A percentile compares a stretch with the other conserved stretches of the same genome.
Evolutionary conservation across 2,113 vertebrate genomes (phyloP).

Genomic region (Panthera uncia): DNA sequence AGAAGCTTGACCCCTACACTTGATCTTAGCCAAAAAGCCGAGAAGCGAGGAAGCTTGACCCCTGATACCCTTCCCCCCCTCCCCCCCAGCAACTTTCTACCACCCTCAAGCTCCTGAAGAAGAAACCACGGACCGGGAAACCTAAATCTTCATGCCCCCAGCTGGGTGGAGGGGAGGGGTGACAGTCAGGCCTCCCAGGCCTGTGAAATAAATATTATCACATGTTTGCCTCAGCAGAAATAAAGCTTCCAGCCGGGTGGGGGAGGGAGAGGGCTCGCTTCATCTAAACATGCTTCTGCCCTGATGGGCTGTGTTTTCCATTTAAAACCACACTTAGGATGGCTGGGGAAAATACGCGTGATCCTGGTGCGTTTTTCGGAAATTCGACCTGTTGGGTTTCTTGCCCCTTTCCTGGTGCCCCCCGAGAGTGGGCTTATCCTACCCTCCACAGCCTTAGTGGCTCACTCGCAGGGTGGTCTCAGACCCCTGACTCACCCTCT

Average conservation of each 20-base stretch:
- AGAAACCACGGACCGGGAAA: neutral
- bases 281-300: constrained; percentile 63
- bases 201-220: constrained; percentile 76
- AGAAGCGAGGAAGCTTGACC: neutral
- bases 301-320: constrained; percentile 70
- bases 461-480: constrained; percentile 70
- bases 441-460: neutral
- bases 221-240: constrained; percentile 69
- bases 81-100: neutral
- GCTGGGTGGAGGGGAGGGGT: neutral
- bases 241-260: neutral
- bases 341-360: constrained; percentile 57
- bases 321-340: constrained; percentile 72
- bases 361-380: constrained; percentile 15
- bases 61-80: neutral
- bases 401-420: constrained; percentile 41
- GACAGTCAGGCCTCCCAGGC: constrained; percentile 57
- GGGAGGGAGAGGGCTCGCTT: neutral
- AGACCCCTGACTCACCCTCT: constrained; percentile 28
- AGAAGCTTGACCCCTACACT: too few species aligned
- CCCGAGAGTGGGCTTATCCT: neutral
- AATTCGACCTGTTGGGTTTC: constrained; percentile 72
- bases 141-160: neutral
- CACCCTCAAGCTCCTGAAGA: neutral
- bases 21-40: too few species aligned